These are phyloP conservation scores for Epinephelus fuscoguttatus DNA, from an alignment of 2,113 vertebrate genomes.

Conservation along the genomic window DNA sequence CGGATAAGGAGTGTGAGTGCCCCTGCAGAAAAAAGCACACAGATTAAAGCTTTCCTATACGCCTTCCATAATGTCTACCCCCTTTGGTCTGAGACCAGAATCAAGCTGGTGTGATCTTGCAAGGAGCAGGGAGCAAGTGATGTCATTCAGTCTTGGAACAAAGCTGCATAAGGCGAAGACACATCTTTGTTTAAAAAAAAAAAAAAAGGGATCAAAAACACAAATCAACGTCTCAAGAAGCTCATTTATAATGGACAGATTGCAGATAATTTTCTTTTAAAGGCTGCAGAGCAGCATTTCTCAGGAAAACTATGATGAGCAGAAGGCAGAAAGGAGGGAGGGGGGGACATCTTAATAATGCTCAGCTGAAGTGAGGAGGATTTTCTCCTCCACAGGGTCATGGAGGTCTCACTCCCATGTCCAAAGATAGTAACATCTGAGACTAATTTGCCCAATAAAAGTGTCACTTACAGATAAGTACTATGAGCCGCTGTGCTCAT, in stretches of 20 bases:
- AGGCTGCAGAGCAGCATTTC: conserved; percentile 9
- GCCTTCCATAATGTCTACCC: conserved; percentile 23
- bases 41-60: conserved; percentile 44
- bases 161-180: not conserved
- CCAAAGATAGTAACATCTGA: conserved; percentile 63
- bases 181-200: not conserved
- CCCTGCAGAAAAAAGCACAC: not conserved
- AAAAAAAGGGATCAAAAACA: conserved; percentile 40
- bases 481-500: conserved; percentile 54
- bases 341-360: conserved; percentile 42
- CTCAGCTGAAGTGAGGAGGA: conserved; percentile 33
- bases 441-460: conserved; percentile 66
- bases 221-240: conserved; percentile 37
- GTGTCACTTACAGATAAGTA: conserved; percentile 67
- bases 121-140: conserved; percentile 2
- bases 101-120: conserved; percentile 38
- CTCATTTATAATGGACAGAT: conserved; percentile 68
- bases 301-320: conserved; percentile 37
- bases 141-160: not conserved
- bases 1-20: conserved; percentile 32
- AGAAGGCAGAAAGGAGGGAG: conserved; percentile 2
- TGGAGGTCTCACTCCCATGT: conserved; percentile 31
- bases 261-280: conserved; percentile 47
- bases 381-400: conserved; percentile 34
- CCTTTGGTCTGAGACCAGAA: conserved; percentile 31